Conservation (phyloP, 2,113 vertebrate genomes). For the Eurypyga helias region DNA sequence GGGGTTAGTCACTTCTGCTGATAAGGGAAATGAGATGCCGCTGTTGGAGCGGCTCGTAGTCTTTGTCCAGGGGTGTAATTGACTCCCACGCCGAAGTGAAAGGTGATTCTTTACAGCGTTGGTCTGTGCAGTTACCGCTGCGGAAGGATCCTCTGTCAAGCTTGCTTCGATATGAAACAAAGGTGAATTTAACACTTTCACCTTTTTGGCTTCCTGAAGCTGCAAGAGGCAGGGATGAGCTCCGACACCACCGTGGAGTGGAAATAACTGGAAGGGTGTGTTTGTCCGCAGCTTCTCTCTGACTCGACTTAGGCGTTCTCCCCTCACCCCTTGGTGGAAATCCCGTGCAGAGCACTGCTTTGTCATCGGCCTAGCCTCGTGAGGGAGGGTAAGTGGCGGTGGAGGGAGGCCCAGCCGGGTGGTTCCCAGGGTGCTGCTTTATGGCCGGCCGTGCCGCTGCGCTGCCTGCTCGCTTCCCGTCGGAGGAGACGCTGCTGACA, state of each 20-base stretch:
- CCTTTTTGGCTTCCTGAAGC: neutral
- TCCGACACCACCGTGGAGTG: neutral
- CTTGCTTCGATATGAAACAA: neutral
- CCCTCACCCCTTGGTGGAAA: too few relatives aligned
- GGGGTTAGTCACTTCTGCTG: neutral
- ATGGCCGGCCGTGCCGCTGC: fast-evolving
- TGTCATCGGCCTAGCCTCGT: neutral
- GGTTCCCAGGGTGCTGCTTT: neutral
- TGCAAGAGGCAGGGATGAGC: neutral
- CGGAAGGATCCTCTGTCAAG: neutral
- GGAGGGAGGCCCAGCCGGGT: neutral
- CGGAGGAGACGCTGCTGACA: neutral
- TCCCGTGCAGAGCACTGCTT: fast-evolving
- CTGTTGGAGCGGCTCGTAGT: neutral
- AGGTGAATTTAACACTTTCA: neutral
- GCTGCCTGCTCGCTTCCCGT: neutral
- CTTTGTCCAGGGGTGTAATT: neutral
- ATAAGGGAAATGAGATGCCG: neutral
- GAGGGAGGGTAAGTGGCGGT: too few relatives aligned
- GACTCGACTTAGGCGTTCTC: neutral
- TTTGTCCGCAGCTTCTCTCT: neutral
- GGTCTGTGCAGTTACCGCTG: neutral
- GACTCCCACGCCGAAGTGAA: neutral
- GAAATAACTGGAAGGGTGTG: neutral
- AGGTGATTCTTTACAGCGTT: neutral